These are phyloP conservation scores for Euura lappo DNA, from an alignment of 1,140 invertebrate species.

Conservation along the genomic window DNA sequence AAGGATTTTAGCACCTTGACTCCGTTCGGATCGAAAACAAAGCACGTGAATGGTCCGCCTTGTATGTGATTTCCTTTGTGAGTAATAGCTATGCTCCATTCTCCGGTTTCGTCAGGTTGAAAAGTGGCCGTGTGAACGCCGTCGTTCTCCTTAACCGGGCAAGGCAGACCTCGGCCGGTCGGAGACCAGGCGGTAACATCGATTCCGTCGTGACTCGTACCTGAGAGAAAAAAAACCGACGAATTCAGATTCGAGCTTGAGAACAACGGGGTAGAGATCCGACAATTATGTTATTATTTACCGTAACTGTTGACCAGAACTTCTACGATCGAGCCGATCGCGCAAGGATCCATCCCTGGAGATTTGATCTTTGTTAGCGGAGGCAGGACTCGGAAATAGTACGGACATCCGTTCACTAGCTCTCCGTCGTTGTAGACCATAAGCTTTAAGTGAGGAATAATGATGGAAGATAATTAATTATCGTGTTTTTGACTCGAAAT, in stretches of 20 bases:
- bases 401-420: constrained; percentile 69
- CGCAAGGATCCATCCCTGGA: constrained; percentile 93
- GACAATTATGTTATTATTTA: too few relatives aligned
- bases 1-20: constrained; percentile 69
- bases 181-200: constrained; percentile 90
- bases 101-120: constrained; percentile 94
- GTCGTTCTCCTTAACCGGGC: constrained; percentile 77
- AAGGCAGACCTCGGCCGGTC: constrained; percentile 76
- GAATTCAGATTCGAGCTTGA: neutral
- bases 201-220: constrained; percentile 83
- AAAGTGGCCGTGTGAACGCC: constrained; percentile 93
- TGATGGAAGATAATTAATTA: too few relatives aligned
- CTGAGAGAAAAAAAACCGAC: constrained; percentile 55
- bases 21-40: constrained; percentile 94
- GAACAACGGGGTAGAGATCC: constrained; percentile 4
- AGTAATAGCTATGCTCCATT: constrained; percentile 95
- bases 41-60: constrained; percentile 95
- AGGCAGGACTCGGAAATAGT: constrained; percentile 88
- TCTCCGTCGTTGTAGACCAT: constrained; percentile 71
- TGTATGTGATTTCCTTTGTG: constrained; percentile 96
- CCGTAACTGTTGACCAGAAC: constrained; percentile 90
- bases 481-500: constrained; percentile 28
- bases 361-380: constrained; percentile 83
- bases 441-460: constrained; percentile 52
- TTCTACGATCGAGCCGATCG: constrained; percentile 92